Conservation (phyloP, 2,888 invertebrate species). For the Eupithecia subumbrata region DNA sequence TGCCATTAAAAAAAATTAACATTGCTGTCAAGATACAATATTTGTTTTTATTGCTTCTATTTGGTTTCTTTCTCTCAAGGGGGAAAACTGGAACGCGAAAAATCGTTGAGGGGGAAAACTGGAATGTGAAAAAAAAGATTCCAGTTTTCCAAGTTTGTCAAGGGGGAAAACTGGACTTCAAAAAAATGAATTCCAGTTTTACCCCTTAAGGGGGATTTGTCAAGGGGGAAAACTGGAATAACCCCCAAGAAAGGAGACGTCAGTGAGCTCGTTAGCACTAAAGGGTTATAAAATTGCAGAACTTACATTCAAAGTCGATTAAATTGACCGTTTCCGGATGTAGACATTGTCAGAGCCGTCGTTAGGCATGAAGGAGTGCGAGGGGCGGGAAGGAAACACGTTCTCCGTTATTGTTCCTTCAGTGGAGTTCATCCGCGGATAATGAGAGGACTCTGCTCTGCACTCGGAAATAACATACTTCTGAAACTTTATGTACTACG, state of each 20-base stretch:
- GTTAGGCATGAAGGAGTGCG: constrained; percentile 1
- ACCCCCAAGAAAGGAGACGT: constrained; percentile 40
- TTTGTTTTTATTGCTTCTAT: too few species aligned
- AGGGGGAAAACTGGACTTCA: too few species aligned
- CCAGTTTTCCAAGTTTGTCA: too few species aligned
- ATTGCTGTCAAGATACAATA: too few species aligned
- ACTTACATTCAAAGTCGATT: constrained; percentile 21
- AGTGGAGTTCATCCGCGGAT: not conserved
- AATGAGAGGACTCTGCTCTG: constrained; percentile 2
- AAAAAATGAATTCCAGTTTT: too few species aligned
- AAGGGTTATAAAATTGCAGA: constrained; percentile 29
- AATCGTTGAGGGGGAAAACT: too few species aligned
- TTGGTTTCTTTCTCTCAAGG: too few species aligned
- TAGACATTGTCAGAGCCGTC: constrained; percentile 9
- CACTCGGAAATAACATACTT: not conserved
- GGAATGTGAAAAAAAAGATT: too few species aligned
- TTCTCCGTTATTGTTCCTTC: constrained; percentile 5
- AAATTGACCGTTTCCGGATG: constrained; percentile 23
- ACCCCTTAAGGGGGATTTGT: too few species aligned
- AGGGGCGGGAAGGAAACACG: not conserved
- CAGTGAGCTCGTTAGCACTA: constrained; percentile 29
- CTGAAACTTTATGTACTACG: not conserved
- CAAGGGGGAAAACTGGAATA: too few species aligned
- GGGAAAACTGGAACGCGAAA: too few species aligned
- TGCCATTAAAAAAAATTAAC: constrained; percentile 39